Conservation (phyloP, 35 echinoderm and acorn worm genomes). For the Diadema setosum region DNA sequence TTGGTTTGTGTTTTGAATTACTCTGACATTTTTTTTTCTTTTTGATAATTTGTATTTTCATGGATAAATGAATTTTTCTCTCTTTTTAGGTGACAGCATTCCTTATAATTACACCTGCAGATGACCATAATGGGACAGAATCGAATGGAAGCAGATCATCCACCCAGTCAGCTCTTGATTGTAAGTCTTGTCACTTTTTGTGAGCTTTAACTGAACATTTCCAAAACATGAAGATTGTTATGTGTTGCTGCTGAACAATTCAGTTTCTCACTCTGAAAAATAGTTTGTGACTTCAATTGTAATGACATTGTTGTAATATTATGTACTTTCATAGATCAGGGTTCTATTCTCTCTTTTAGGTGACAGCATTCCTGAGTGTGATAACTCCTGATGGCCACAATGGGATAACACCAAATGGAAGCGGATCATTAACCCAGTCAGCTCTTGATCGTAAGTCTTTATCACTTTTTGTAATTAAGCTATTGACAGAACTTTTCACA, state of each 20-base stretch:
- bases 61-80: too few relatives aligned
- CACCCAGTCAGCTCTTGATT: background rate
- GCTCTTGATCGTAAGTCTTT: background rate
- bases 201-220: background rate
- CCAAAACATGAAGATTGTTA: background rate
- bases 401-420: background rate
- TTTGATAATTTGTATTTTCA: too few relatives aligned
- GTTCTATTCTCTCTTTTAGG: background rate
- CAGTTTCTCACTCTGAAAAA: background rate
- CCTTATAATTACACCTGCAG: too few relatives aligned
- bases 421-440: background rate
- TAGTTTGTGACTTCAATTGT: background rate
- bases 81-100: too few relatives aligned
- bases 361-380: background rate
- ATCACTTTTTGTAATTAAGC: background rate
- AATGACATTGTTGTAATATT: background rate
- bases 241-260: background rate
- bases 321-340: background rate
- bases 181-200: background rate
- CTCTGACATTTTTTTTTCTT: too few relatives aligned
- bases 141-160: background rate
- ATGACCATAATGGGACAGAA: too few relatives aligned
- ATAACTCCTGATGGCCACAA: background rate
- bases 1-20: too few relatives aligned
- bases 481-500: background rate